phyloP scores from a whole-genome alignment of 2,797 vertebrate genomes.

The Vipera ursinii region DNA sequence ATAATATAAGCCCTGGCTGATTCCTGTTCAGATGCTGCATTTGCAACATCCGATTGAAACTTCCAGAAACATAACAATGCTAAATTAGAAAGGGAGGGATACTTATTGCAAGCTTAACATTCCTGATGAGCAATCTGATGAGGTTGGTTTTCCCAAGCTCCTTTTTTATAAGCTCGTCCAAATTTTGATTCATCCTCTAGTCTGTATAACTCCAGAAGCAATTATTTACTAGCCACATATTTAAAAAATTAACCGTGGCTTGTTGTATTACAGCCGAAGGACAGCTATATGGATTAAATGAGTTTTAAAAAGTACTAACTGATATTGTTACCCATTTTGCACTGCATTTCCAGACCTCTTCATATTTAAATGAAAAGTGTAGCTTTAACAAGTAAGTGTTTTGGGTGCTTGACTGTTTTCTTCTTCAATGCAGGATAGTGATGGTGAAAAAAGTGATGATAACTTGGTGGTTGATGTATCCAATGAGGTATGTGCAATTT shows the following conservation, averaged over 20 bases:
- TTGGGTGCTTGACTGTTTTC: not conserved
- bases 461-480: slow-evolving; percentile 97
- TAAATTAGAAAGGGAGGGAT: not conserved
- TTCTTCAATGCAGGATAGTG: slow-evolving; percentile 86
- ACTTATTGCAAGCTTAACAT: not conserved
- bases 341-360: not conserved
- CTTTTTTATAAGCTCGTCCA: not conserved
- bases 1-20: not conserved
- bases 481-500: slow-evolving; percentile 83
- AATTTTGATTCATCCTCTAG: not conserved
- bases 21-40: not conserved
- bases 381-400: not conserved
- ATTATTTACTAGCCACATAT: not conserved
- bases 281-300: not conserved
- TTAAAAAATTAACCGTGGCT: not conserved
- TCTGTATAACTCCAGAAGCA: not conserved
- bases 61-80: not conserved
- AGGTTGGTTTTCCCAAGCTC: not conserved
- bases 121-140: not conserved
- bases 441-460: slow-evolving; percentile 97
- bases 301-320: not conserved
- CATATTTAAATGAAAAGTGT: not conserved
- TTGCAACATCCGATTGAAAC: not conserved
- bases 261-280: not conserved
- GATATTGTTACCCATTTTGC: not conserved